A percentile compares a stretch with the other conserved stretches of the same genome.
Evolutionary conservation across 2,113 vertebrate species (phyloP).

Genomic region (Charadrius vociferus): DNA sequence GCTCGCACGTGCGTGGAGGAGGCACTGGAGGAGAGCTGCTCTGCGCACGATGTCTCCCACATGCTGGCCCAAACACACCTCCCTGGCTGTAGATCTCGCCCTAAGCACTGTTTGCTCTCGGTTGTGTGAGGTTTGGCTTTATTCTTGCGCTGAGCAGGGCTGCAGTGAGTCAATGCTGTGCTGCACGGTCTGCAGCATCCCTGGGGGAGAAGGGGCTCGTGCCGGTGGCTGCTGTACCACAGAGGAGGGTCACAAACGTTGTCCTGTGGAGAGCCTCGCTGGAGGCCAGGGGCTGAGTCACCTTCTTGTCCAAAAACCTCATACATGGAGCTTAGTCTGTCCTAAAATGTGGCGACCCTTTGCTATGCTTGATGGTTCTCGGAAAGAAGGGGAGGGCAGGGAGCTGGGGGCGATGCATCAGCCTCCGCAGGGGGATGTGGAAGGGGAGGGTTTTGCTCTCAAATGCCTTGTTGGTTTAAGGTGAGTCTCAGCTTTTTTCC

Average conservation of each 20-base stretch:
- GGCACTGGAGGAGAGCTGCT: not conserved
- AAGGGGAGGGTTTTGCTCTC: not conserved
- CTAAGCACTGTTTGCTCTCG: rapidly evolving
- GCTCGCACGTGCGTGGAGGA: not conserved
- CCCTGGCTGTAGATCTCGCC: not conserved
- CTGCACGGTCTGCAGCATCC: not conserved
- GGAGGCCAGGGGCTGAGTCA: not conserved
- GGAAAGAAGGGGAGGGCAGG: not conserved
- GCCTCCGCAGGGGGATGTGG: rapidly evolving
- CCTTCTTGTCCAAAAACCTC: not conserved
- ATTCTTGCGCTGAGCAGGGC: rapidly evolving
- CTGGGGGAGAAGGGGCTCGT: not conserved
- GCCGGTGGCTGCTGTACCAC: not conserved
- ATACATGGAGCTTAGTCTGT: not conserved
- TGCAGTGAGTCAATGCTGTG: not conserved
- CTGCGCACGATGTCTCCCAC: not conserved
- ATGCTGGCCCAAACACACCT: not conserved
- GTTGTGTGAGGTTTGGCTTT: not conserved
- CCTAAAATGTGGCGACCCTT: rapidly evolving
- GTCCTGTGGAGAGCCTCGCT: not conserved
- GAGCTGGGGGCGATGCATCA: not conserved
- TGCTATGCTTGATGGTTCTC: rapidly evolving
- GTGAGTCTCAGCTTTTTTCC: not conserved
- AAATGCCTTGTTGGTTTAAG: not conserved
- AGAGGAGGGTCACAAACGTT: not conserved